Base-by-base conservation (phyloP, 2,797 vertebrate genomes). In the Myiothlypis chrysogaster region DNA sequence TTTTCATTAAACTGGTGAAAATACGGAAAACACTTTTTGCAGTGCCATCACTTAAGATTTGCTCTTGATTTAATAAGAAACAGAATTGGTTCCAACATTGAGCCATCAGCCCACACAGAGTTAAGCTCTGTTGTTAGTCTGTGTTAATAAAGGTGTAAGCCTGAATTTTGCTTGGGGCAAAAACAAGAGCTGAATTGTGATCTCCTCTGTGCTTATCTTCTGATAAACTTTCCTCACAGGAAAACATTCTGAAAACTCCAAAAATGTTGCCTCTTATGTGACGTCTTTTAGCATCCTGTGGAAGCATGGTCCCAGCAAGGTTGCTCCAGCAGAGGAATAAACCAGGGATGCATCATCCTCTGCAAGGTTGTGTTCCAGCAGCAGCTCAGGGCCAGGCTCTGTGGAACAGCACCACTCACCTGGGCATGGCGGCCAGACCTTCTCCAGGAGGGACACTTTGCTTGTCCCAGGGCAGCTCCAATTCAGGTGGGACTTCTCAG, bases 1-100 rank as follows among this genome's bases (percentile, higher is more conserved):
- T 72, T 96, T 91, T 81, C 82, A 93, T 93, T 94, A 91, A 89
- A 70, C 24, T 53, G 34, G 55, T 72, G 44, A 56, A 83, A 94
- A 86, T 65, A 47, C 72, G 80, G 83, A 66, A 65, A 72, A 46
- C 39, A 28, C 19, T 75, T 19, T 65, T 59, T 55, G 30, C 49
- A 39, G 43, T 63, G 53, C 79, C 1, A 10, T 82, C 30, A 8
- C 50, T 94, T 80, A 21, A 43, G 44, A 71, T 85, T 76, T 83
- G 46, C 28, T 65, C 57, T 59, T 61, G 52, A n/a, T 80, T 17
- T 73, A 83, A 81, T 24, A 78, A 83, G 47, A 87, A 90, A 34
- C 60, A 79, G 73, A 85, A 52, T 19, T 65, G 37, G 39, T 61
- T 41, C 53, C 80, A 57, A 25, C n/a, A 41, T 50, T 27, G 64